These are phyloP conservation scores for Procambarus virginalis DNA, from an alignment of 1,140 invertebrate genomes.

Conservation along the genomic window DNA sequence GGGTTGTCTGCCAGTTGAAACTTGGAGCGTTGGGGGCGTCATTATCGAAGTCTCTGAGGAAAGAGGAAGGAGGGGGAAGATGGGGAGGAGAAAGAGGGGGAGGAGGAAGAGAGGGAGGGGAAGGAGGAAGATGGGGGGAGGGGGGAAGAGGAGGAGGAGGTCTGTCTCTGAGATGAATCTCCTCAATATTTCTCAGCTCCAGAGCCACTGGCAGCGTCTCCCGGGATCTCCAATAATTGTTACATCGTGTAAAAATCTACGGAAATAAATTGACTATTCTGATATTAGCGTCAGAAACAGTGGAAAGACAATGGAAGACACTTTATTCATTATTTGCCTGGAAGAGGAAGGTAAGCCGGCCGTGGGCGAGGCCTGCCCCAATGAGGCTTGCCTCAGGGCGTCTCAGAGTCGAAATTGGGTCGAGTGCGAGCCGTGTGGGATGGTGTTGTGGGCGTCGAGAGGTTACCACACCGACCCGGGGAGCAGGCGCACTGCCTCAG, in stretches of 20 bases:
- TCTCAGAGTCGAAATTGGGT: slow-evolving; percentile 36
- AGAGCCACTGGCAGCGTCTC: slow-evolving; percentile 43
- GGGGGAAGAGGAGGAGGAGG: slow-evolving; percentile 7
- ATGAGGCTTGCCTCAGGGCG: background rate
- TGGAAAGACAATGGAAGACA: slow-evolving; percentile 70
- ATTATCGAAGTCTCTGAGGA: slow-evolving; percentile 41
- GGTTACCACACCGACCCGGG: slow-evolving; percentile 26
- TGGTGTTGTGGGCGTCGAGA: slow-evolving; percentile 12
- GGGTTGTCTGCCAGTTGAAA: slow-evolving; percentile 53
- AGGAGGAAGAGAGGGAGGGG: too few relatives aligned
- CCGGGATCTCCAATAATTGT: slow-evolving; percentile 67
- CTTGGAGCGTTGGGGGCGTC: slow-evolving; percentile 47
- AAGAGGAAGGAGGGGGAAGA: too few relatives aligned
- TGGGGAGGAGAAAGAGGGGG: too few relatives aligned
- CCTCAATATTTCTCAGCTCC: slow-evolving; percentile 61
- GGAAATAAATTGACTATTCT: slow-evolving; percentile 70
- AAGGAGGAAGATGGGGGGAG: too few relatives aligned
- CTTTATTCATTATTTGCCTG: slow-evolving; percentile 70
- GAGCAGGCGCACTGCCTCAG: slow-evolving; percentile 42
- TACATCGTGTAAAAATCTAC: slow-evolving; percentile 70
- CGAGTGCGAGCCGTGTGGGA: slow-evolving; percentile 17
- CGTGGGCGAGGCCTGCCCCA: too few relatives aligned
- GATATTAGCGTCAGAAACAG: slow-evolving; percentile 70
- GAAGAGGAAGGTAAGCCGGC: slow-evolving; percentile 32
- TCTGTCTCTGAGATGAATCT: slow-evolving; percentile 63